phyloP scores from a whole-genome alignment of 2,888 invertebrate species.

The Diploptera punctata region DNA sequence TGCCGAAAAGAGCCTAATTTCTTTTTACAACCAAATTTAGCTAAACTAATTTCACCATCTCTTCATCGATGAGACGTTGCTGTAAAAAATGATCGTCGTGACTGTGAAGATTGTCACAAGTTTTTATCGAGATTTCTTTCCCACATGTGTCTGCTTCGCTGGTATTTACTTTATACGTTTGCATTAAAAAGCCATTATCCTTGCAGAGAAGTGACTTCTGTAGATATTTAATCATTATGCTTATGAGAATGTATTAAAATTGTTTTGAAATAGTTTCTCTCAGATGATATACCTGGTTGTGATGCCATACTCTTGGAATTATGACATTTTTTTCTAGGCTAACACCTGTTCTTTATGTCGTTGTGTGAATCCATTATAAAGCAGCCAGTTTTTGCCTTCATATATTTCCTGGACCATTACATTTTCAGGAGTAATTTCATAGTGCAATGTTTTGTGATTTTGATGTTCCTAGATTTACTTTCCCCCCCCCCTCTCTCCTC shows the following conservation, averaged over 20 bases:
- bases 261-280: background rate
- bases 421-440: conserved; percentile 5
- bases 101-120: background rate
- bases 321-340: background rate
- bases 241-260: background rate
- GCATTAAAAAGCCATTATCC: conserved; percentile 25
- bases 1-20: too few species aligned
- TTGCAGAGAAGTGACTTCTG: background rate
- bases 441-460: background rate
- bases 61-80: too few species aligned
- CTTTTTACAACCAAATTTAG: too few species aligned
- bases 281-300: background rate
- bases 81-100: too few species aligned
- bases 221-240: background rate
- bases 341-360: background rate
- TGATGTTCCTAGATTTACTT: too few species aligned
- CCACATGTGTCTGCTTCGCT: conserved; percentile 15
- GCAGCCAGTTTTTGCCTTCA: background rate
- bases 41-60: too few species aligned
- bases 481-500: too few species aligned
- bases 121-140: conserved; percentile 3
- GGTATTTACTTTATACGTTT: conserved; percentile 20
- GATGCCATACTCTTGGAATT: background rate
- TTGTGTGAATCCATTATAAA: background rate
- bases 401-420: background rate